Base-by-base conservation (phyloP, 2,888 invertebrate species). In the Muscina levida region DNA sequence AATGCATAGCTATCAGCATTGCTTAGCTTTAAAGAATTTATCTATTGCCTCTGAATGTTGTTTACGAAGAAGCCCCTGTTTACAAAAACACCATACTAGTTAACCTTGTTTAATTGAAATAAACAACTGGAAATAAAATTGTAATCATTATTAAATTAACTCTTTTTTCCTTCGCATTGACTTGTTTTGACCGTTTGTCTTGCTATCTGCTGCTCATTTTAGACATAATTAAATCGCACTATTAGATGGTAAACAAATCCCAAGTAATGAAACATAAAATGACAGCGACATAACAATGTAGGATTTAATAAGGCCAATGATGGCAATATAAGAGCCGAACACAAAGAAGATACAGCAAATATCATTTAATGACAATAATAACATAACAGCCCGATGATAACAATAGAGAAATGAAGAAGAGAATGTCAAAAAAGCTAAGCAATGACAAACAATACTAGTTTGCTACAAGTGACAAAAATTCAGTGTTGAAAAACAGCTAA, bases 391-490 rank as follows among this genome's bases (percentile, higher is more conserved):
- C 31, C 31, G 8, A 8, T 31, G 31, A 31, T 31, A 8, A 31
- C 31, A 31, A 8, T 31, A 31, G 17, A 62, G 68, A 17, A 39
- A 11, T 11, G 13, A 31, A 31, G 8, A 67, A 46, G 1, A 11
- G 67, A 68, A 73, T 70, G 67, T 17, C 53, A 72, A 74, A 68
- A 65, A 51, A 83, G 73, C 77, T 39, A 59, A 3, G 8, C 31
- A 31, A 59, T 59, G 39, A 39, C 59, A 59, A 5, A 31, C 62
- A 62, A 62, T 62, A 42, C 22, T 3, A 39, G n/a, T 8, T 8
- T 31, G n/a, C 1, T 22, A 76, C 77, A 84, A 82, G 78, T 85
- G 86, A 85, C 86, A 87, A 85, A 84, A 86, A 87, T 85, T 88
- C 87, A 87, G 86, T 86, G 66, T 44, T 59, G 26, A 42, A 68